Base-by-base conservation (phyloP, 64 coral and sea anemone species). In the Actinia equina region DNA sequence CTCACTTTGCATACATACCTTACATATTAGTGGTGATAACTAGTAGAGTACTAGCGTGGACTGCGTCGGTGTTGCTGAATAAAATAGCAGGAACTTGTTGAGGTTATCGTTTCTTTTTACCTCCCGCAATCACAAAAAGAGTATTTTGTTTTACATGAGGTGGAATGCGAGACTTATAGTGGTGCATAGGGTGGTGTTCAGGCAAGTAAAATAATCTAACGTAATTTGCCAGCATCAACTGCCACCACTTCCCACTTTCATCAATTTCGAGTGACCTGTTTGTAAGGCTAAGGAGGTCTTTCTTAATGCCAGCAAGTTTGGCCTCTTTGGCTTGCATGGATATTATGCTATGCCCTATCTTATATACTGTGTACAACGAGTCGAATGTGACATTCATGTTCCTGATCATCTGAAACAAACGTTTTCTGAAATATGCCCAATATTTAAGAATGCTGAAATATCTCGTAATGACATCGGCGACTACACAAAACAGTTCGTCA, bases 141-240 rank as follows among this genome's bases (percentile, higher is more conserved):
- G 3, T 41, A 79, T 17, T n/a, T n/a, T 65, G 16, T 13, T 89
- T 27, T 89, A 88, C 80, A 27, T 89, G 88, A 27, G 92, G 85
- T 76, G 92, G 92, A 6, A 89, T 64, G 61, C 92, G 60, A 23
- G 83, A 87, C 52, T 89, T 81, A 77, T 86, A 94, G 56, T 86
- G 87, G 22, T 58, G 84, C 46, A 46, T 86, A 56, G 92, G 87
- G 20, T 94, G 84, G 44, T 94, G 84, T 76, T 94, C 77, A 26
- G 92, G 88, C 27, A 94, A 65, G 37, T 83, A 86, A 27, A 89
- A 94, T 58, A 43, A 80, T 18, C 77, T 57, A 15, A 93, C 84
- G 79, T 86, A 93, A 64, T 93, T 93, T 43, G 83, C 92, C 23
- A 74, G 25, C 87, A 93, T 86, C 18, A 93, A 74, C 45, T 93